Conservation (phyloP, 37 sponge, comb jelly and placozoan genomes). For the Cliona cf. orientalis region DNA sequence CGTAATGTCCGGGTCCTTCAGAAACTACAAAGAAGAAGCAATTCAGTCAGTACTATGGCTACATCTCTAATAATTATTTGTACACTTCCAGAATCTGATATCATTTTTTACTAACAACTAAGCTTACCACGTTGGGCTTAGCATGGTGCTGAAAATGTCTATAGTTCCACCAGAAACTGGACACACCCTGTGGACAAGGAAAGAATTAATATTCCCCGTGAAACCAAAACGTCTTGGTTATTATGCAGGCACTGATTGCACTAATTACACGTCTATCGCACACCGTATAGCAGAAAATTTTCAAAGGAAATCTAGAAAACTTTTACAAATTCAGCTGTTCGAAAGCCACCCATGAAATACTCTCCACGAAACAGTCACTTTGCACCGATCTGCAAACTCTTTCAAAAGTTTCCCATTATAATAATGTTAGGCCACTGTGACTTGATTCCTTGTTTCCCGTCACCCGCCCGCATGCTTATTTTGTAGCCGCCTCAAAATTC, state of each 20-base stretch:
- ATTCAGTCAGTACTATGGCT: not conserved
- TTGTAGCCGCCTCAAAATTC: no score
- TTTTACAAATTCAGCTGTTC: no score
- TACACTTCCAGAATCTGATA: not conserved
- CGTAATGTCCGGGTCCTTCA: conserved; percentile 89
- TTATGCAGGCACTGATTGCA: not conserved
- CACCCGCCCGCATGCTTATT: no score
- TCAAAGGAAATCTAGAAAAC: no score
- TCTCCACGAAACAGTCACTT: no score
- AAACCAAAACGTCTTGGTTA: not conserved
- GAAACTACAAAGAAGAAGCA: conserved; percentile 37
- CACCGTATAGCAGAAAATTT: no score
- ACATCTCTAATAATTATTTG: not conserved
- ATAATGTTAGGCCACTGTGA: no score
- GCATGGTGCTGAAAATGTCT: conserved; percentile 88
- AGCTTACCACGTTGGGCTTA: conserved; percentile 85
- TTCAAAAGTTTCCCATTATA: no score
- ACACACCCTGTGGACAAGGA: conserved; percentile 48
- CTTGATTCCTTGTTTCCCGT: no score
- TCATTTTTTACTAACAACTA: not conserved
- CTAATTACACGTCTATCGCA: no score
- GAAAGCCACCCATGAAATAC: no score
- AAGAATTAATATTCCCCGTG: not conserved
- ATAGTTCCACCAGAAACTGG: conserved; percentile 82
- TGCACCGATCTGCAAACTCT: no score